Conservation (phyloP, 2,888 invertebrate species). For the Ichneumon xanthorius region DNA sequence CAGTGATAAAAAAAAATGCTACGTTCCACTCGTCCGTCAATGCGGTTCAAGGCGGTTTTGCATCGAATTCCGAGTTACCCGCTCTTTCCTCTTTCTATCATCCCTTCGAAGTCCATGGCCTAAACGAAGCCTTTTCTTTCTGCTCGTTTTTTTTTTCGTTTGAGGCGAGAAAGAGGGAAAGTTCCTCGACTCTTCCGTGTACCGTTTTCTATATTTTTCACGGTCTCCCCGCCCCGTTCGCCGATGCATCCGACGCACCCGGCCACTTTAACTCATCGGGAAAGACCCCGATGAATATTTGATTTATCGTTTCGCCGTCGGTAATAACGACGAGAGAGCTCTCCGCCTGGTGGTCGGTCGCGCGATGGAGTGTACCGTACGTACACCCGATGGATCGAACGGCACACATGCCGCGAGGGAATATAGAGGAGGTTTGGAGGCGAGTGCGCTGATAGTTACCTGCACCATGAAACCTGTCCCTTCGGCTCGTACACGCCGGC, state of each 20-base stretch:
- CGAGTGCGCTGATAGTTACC: conserved; percentile 11
- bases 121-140: background rate
- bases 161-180: too few relatives aligned
- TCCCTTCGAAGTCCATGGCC: background rate
- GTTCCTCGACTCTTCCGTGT: too few relatives aligned
- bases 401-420: conserved; percentile 1
- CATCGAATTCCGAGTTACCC: background rate
- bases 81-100: background rate
- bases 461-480: conserved; percentile 31
- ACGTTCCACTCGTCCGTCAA: background rate
- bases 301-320: conserved; percentile 15
- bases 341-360: conserved; percentile 8
- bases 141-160: background rate
- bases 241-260: background rate
- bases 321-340: conserved; percentile 24
- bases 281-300: conserved; percentile 42
- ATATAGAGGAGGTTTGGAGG: background rate
- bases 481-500: conserved; percentile 27
- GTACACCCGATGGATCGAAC: conserved; percentile 1
- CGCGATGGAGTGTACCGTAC: conserved; percentile 29
- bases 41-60: background rate
- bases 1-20: background rate
- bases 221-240: background rate
- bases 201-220: too few relatives aligned
- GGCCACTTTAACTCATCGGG: background rate